These are phyloP conservation scores for Brachyopa scutellaris DNA, from an alignment of 2,888 invertebrate species.

Conservation along the genomic window DNA sequence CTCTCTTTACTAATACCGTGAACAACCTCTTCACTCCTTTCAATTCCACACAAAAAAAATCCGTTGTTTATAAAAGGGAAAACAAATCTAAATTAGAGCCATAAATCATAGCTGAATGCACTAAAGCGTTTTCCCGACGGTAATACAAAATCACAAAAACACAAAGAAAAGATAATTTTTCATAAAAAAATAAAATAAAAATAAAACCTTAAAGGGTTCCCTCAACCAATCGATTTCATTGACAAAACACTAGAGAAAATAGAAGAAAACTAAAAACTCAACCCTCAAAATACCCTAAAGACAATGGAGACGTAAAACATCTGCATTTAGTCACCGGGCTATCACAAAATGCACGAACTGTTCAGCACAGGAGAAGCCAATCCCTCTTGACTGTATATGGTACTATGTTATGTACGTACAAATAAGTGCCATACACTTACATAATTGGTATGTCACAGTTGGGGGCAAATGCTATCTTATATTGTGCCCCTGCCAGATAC, in stretches of 20 bases:
- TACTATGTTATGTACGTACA: slow-evolving; percentile 44
- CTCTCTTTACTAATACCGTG: too few species aligned
- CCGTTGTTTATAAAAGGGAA: too few species aligned
- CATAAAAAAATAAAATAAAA: slow-evolving; percentile 1
- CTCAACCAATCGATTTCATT: slow-evolving; percentile 66
- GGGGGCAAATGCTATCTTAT: slow-evolving; percentile 61
- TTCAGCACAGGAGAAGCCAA: slow-evolving; percentile 28
- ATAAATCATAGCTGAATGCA: slow-evolving; percentile 3
- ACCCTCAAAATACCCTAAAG: slow-evolving; percentile 27
- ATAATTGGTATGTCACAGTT: slow-evolving; percentile 66
- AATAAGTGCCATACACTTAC: slow-evolving; percentile 44
- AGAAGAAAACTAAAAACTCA: slow-evolving; percentile 5
- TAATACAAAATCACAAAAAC: slow-evolving; percentile 11
- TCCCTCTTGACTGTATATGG: slow-evolving; percentile 22
- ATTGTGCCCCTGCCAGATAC: slow-evolving; percentile 43
- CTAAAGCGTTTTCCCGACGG: slow-evolving; percentile 54
- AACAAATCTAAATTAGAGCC: not conserved
- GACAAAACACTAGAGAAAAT: slow-evolving; percentile 41
- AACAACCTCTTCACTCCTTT: slow-evolving; percentile 15
- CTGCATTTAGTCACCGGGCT: slow-evolving; percentile 65
- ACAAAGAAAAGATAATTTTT: not conserved
- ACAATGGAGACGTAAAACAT: slow-evolving; percentile 66
- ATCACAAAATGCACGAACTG: slow-evolving; percentile 54
- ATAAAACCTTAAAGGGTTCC: slow-evolving; percentile 45
- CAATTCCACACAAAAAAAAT: too few species aligned